phyloP scores from a whole-genome alignment of 2,888 invertebrate species.

The Acrobasis suavella region DNA sequence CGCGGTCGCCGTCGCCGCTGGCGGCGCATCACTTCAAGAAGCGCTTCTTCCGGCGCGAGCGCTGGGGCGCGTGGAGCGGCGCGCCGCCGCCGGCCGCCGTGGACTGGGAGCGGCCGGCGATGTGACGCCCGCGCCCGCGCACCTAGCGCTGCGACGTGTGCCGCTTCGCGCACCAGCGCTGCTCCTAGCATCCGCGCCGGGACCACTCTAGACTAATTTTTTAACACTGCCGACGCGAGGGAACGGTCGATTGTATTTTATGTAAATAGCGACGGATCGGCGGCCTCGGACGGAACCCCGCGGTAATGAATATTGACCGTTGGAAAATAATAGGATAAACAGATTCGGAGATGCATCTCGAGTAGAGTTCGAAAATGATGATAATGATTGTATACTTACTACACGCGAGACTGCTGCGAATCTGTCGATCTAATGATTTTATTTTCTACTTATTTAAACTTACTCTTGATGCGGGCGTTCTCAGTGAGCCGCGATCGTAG shows the following conservation, averaged over 20 bases:
- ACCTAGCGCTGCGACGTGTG: constrained; percentile 46
- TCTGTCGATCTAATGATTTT: background rate
- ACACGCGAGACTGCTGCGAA: background rate
- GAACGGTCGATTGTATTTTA: constrained; percentile 38
- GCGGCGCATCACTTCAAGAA: constrained; percentile 88
- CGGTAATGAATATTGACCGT: background rate
- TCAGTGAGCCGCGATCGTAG: constrained; percentile 25
- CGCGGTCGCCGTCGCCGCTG: constrained; percentile 62
- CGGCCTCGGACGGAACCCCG: constrained; percentile 15
- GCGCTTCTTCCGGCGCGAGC: constrained; percentile 90
- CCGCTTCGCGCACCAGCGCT: constrained; percentile 37
- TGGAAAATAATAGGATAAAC: background rate
- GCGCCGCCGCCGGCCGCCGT: constrained; percentile 69
- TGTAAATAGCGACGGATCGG: constrained; percentile 39
- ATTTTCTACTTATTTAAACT: background rate
- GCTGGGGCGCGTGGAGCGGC: constrained; percentile 82
- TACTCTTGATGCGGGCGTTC: background rate
- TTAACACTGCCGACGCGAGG: constrained; percentile 35
- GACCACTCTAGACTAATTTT: constrained; percentile 37
- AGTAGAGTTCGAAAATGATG: too few relatives aligned
- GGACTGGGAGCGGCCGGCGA: constrained; percentile 78
- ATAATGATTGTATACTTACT: background rate
- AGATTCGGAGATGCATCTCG: too few relatives aligned
- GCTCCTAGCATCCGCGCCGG: constrained; percentile 33
- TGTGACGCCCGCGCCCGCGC: constrained; percentile 68